These are phyloP conservation scores for Ernsta delagoae DNA, from an alignment of 2,888 invertebrate species.

Conservation along the genomic window DNA sequence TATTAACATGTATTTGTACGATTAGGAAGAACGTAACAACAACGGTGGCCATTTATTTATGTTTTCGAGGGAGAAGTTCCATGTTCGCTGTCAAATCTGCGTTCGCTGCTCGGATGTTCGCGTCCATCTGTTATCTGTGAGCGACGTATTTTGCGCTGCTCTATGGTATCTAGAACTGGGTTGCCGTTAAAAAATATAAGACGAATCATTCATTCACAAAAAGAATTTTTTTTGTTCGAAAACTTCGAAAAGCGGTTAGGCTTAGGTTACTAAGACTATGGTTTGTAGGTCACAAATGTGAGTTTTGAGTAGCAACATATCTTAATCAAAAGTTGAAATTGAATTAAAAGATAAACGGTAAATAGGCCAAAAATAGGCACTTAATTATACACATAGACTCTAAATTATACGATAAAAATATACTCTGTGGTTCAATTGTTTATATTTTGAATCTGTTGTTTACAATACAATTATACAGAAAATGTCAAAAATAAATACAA, in stretches of 20 bases:
- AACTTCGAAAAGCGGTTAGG: neutral
- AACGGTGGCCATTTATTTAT: slow-evolving; percentile 84
- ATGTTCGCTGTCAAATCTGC: slow-evolving; percentile 63
- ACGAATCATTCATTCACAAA: neutral
- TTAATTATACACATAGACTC: too few relatives aligned
- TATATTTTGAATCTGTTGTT: too few relatives aligned
- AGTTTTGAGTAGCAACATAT: too few relatives aligned
- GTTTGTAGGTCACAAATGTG: too few relatives aligned
- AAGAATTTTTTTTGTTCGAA: neutral
- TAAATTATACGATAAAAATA: too few relatives aligned
- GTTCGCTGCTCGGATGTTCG: slow-evolving; percentile 56
- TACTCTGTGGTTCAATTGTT: too few relatives aligned
- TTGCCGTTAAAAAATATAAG: neutral
- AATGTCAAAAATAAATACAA: slow-evolving; percentile 1
- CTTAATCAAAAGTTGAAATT: too few relatives aligned
- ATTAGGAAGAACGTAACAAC: slow-evolving; percentile 77
- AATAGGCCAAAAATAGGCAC: too few relatives aligned
- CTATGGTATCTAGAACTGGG: slow-evolving; percentile 42
- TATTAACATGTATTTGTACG: slow-evolving; percentile 70
- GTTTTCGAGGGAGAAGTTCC: slow-evolving; percentile 74
- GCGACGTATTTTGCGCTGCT: slow-evolving; percentile 41
- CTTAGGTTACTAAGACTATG: too few relatives aligned
- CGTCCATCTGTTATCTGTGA: slow-evolving; percentile 39
- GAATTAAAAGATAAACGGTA: too few relatives aligned
- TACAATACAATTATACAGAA: too few relatives aligned